Percentiles rank a stretch among this genome's conserved stretches.
Conservation (phyloP, 23 tunicate species). For the Ciona savignyi region DNA sequence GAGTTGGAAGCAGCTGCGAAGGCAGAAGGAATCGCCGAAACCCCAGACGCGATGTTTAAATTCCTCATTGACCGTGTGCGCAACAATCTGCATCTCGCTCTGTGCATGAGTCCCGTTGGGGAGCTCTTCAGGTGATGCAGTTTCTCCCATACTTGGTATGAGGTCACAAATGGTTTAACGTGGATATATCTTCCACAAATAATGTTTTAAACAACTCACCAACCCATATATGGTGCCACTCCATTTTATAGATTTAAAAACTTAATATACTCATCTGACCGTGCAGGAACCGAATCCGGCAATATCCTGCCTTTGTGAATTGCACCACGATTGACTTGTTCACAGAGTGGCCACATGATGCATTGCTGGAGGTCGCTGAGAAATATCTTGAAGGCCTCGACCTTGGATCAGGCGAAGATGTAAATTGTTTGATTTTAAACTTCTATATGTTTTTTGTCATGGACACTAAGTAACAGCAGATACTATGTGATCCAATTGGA, state of each 20-base stretch:
- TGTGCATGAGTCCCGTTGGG: slow-evolving; percentile 95
- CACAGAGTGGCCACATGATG: slow-evolving; percentile 97
- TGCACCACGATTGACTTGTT: slow-evolving; percentile 94
- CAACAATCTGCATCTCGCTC: slow-evolving; percentile 69
- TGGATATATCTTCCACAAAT: no score
- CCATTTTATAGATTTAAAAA: no score
- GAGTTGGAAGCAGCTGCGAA: slow-evolving; percentile 66
- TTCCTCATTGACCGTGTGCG: slow-evolving; percentile 86
- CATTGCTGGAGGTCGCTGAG: slow-evolving; percentile 94
- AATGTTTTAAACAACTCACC: no score
- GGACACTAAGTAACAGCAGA: no score
- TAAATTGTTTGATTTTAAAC: slow-evolving; percentile 25
- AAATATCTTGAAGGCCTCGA: slow-evolving; percentile 89
- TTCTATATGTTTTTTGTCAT: no score
- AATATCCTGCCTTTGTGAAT: slow-evolving; percentile 96
- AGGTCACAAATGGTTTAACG: no score
- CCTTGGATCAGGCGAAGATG: slow-evolving; percentile 80
- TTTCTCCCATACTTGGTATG: no score
- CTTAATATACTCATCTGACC: no score
- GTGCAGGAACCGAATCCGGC: slow-evolving; percentile 88
- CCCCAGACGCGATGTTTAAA: slow-evolving; percentile 72
- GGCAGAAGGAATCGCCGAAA: slow-evolving; percentile 70
- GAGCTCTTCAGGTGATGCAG: slow-evolving; percentile 96
- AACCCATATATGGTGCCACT: no score
- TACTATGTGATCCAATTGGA: no score